These are phyloP conservation scores for Phyllostomus hastatus DNA, from an alignment of 2,113 vertebrate genomes.

Conservation along the genomic window DNA sequence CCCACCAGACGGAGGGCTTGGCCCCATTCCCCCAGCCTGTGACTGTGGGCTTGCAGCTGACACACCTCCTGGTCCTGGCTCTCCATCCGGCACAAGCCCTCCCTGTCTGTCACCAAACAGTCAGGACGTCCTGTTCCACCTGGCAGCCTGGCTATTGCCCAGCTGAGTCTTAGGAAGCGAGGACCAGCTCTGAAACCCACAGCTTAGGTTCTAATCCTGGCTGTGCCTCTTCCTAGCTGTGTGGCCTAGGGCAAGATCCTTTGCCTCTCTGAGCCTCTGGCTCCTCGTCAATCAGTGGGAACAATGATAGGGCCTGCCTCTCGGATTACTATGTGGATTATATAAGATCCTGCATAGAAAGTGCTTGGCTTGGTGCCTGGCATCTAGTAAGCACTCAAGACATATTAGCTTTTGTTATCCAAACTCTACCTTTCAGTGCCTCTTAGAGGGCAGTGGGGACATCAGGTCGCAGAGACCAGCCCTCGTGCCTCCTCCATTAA, in stretches of 20 bases:
- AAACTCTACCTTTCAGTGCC: background rate
- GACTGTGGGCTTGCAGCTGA: slow-evolving; percentile 70
- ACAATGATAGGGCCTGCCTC: background rate
- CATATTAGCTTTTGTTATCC: background rate
- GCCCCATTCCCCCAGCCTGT: slow-evolving; percentile 61
- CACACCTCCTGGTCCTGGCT: slow-evolving; percentile 73
- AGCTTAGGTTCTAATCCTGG: slow-evolving; percentile 38
- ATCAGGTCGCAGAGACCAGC: background rate
- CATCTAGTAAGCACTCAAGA: background rate
- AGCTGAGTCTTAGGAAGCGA: background rate
- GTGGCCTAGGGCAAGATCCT: slow-evolving; percentile 4
- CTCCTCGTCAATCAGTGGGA: background rate
- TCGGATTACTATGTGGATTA: background rate
- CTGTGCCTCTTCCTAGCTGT: slow-evolving; percentile 33
- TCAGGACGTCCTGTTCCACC: slow-evolving; percentile 68
- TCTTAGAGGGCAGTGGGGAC: background rate
- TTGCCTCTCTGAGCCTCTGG: slow-evolving; percentile 43
- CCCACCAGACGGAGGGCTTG: slow-evolving; percentile 68
- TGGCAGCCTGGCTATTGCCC: slow-evolving; percentile 69
- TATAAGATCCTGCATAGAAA: background rate
- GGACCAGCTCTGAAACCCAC: slow-evolving; percentile 9
- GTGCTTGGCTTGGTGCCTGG: background rate
- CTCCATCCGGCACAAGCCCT: slow-evolving; percentile 60
- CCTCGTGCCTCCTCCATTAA: background rate
- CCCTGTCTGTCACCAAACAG: slow-evolving; percentile 75